These are phyloP conservation scores for Eriocheir sinensis DNA, from an alignment of 1,140 invertebrate genomes.

Conservation along the genomic window DNA sequence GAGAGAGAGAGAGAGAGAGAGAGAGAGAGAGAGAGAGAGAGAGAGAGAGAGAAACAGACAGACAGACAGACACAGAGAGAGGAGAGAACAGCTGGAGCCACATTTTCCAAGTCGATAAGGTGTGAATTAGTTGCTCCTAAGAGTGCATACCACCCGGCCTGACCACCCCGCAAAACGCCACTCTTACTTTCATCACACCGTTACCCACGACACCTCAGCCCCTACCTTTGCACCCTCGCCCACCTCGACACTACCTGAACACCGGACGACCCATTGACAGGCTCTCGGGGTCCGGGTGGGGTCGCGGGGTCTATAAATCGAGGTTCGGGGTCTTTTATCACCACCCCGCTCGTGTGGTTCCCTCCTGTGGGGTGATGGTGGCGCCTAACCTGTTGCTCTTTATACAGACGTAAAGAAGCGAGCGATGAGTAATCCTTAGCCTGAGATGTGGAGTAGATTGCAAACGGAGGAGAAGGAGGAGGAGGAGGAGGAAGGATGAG, in stretches of 20 bases:
- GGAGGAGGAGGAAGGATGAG: not conserved
- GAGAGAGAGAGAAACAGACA: not conserved
- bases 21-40: too few species aligned
- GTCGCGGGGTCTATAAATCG: not conserved
- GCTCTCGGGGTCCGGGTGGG: not conserved
- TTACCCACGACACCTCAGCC: too few species aligned
- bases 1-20: too few species aligned
- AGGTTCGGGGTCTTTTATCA: too few species aligned
- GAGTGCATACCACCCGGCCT: constrained; percentile 64
- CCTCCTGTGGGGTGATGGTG: not conserved
- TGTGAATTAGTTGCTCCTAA: constrained; percentile 72
- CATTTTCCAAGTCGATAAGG: constrained; percentile 73
- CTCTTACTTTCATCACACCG: not conserved
- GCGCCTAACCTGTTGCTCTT: not conserved
- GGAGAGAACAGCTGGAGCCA: constrained; percentile 55
- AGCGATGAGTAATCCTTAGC: not conserved
- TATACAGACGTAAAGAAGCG: not conserved
- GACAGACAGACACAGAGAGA: constrained; percentile 45
- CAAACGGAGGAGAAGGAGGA: not conserved
- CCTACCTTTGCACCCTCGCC: too few species aligned
- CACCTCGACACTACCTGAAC: too few species aligned
- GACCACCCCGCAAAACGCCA: not conserved
- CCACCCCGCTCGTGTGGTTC: not conserved
- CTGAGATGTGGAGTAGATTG: not conserved
- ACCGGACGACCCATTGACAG: too few species aligned